Conservation (phyloP, 2,888 invertebrate species). For the Nomada lathburiana region DNA sequence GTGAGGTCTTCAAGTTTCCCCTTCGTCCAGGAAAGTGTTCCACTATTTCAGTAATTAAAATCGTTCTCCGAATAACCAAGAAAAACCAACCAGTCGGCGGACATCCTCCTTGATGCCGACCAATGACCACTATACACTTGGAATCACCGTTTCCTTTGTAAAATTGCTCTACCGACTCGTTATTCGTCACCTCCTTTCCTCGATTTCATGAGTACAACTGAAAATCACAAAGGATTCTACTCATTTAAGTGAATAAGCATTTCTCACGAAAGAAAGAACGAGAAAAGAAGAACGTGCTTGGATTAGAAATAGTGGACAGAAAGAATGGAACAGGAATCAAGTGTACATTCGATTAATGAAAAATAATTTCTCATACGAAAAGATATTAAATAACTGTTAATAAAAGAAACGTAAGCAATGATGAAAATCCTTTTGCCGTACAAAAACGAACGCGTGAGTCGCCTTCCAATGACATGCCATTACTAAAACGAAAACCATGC, state of each 20-base stretch:
- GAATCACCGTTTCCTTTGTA: background rate
- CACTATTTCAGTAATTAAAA: background rate
- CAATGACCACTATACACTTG: no score
- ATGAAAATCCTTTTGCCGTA: no score
- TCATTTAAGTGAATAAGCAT: no score
- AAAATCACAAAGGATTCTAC: no score
- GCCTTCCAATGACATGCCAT: constrained; percentile 66
- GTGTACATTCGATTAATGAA: no score
- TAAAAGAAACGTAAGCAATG: background rate
- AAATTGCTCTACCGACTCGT: background rate
- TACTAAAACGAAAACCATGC: constrained; percentile 55
- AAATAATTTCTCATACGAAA: no score
- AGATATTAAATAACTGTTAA: background rate
- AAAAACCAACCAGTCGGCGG: constrained; percentile 9
- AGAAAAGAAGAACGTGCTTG: no score
- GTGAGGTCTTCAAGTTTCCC: background rate
- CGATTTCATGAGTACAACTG: background rate
- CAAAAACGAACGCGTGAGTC: constrained; percentile 19
- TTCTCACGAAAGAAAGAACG: no score
- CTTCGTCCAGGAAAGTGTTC: constrained; percentile 1
- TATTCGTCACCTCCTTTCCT: background rate
- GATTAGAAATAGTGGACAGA: no score
- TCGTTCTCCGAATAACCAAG: background rate
- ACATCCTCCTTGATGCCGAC: background rate
- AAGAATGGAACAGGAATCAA: no score